These are phyloP conservation scores for Pachliopta kotzebuea DNA, from an alignment of 2,888 invertebrate genomes.

Conservation along the genomic window DNA sequence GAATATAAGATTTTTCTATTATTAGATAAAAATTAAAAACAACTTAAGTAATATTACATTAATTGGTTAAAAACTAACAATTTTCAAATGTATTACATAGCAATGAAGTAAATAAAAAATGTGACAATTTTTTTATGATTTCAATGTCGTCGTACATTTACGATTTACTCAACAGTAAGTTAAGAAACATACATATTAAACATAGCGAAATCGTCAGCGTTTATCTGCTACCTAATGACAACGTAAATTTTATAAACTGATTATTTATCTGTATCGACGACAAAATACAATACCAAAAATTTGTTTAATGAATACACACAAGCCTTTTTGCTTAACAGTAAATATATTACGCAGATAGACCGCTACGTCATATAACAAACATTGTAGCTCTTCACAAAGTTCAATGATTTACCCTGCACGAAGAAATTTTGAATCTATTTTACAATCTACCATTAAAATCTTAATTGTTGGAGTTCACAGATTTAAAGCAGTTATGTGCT, in stretches of 20 bases:
- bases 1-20: slow-evolving; percentile 27
- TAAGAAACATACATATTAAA: slow-evolving; percentile 6
- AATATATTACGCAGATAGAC: slow-evolving; percentile 53
- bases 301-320: slow-evolving; percentile 28
- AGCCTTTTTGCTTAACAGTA: slow-evolving; percentile 40
- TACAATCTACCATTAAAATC: slow-evolving; percentile 52
- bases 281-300: slow-evolving; percentile 10
- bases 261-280: slow-evolving; percentile 8
- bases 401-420: slow-evolving; percentile 70
- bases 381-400: slow-evolving; percentile 43
- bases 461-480: slow-evolving; percentile 45
- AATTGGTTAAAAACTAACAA: slow-evolving; percentile 28
- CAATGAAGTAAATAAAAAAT: slow-evolving; percentile 2
- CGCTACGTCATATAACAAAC: slow-evolving; percentile 48
- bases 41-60: slow-evolving; percentile 24
- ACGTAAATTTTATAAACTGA: slow-evolving; percentile 1
- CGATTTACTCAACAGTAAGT: background rate
- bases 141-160: background rate
- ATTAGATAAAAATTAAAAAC: slow-evolving; percentile 26
- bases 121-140: background rate
- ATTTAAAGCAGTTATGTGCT: slow-evolving; percentile 40
- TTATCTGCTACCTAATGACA: slow-evolving; percentile 3
- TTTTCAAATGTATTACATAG: slow-evolving; percentile 19
- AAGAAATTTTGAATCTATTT: slow-evolving; percentile 69
- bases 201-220: slow-evolving; percentile 20